phyloP scores from a whole-genome alignment of 2,888 invertebrate species.

The Cosmorhoe ocellata region DNA sequence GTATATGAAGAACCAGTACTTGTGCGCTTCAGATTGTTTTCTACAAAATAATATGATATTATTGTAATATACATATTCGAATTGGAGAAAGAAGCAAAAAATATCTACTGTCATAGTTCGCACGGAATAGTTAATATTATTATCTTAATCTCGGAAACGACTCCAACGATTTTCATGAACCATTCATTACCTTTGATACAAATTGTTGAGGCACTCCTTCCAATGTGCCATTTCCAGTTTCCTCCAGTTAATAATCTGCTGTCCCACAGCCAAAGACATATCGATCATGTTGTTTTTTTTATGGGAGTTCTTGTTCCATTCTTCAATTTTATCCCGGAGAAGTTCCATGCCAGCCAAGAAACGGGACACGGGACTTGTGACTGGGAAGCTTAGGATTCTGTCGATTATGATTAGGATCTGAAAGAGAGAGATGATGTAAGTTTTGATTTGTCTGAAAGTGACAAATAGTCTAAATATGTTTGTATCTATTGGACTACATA shows the following conservation, averaged over 20 bases:
- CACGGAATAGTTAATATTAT: no score
- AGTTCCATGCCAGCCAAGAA: slow-evolving; percentile 96
- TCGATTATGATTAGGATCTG: slow-evolving; percentile 86
- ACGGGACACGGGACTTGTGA: slow-evolving; percentile 92
- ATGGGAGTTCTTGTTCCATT: slow-evolving; percentile 97
- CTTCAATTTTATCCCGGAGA: slow-evolving; percentile 90
- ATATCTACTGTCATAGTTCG: no score
- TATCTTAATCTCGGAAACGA: no score
- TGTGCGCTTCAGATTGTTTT: slow-evolving; percentile 86
- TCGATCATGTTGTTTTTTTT: slow-evolving; percentile 90
- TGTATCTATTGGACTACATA: no score
- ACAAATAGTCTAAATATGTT: no score
- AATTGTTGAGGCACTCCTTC: slow-evolving; percentile 90
- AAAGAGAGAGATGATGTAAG: slow-evolving; percentile 37
- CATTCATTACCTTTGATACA: slow-evolving; percentile 85
- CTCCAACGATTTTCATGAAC: no score
- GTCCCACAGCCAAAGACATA: slow-evolving; percentile 88
- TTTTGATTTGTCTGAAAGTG: no score
- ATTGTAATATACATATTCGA: no score
- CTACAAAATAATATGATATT: slow-evolving; percentile 54
- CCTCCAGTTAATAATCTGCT: slow-evolving; percentile 94
- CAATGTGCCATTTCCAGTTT: slow-evolving; percentile 94
- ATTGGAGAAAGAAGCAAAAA: no score
- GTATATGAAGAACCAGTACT: slow-evolving; percentile 96
- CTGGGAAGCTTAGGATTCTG: slow-evolving; percentile 86